Conservation (phyloP, 1,140 invertebrate species). For the Druon quercuslanigerum region DNA sequence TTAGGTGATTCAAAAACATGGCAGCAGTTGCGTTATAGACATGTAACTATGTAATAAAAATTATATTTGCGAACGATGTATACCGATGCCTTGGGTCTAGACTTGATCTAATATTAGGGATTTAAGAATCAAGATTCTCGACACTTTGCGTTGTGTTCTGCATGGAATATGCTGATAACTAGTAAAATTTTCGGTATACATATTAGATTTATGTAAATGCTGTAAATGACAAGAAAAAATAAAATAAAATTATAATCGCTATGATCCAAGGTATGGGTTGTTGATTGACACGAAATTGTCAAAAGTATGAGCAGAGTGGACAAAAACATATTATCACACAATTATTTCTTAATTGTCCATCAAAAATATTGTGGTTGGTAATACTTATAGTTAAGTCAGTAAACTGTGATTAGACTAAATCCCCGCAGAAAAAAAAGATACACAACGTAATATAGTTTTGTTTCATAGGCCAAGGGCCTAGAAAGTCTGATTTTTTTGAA, state of each 20-base stretch:
- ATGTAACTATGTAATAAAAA: constrained; percentile 62
- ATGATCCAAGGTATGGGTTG: constrained; percentile 47
- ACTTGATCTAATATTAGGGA: constrained; percentile 48
- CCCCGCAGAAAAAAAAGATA: constrained; percentile 53
- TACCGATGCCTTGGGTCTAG: constrained; percentile 69
- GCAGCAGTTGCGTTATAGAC: constrained; percentile 59
- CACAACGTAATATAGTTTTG: constrained; percentile 65
- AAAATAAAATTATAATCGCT: background rate
- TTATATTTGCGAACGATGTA: constrained; percentile 58
- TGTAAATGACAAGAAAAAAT: background rate
- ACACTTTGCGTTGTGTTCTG: constrained; percentile 24
- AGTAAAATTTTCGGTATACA: too few species aligned
- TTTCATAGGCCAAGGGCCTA: constrained; percentile 69
- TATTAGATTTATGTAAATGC: background rate
- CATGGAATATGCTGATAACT: background rate
- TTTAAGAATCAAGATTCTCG: constrained; percentile 35
- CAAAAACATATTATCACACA: constrained; percentile 60
- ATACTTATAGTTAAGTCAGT: constrained; percentile 60
- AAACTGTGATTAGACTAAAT: constrained; percentile 67
- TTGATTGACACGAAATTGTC: constrained; percentile 30
- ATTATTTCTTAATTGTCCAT: constrained; percentile 61
- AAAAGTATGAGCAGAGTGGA: constrained; percentile 54
- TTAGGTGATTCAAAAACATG: constrained; percentile 43
- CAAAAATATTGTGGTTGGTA: constrained; percentile 54
- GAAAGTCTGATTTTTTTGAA: constrained; percentile 76